Base-by-base conservation (phyloP, 1,140 invertebrate genomes). In the Drosophila pallidifrons region DNA sequence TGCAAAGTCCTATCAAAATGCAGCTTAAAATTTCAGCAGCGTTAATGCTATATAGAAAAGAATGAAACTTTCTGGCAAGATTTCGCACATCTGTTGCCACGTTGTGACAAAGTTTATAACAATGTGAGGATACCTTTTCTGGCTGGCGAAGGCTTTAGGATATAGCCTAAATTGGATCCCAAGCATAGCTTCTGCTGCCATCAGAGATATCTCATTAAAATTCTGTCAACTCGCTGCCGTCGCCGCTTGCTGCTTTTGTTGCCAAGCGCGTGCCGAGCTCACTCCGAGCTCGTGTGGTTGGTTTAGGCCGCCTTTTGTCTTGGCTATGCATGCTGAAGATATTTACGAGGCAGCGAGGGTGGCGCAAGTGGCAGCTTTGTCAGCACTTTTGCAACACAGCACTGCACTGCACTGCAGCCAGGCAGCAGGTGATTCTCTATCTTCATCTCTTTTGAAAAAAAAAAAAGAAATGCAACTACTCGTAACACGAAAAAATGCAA, bases 161-260 rank as follows among this genome's bases (percentile, higher is more conserved):
- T 46, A 46, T 68, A 30, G 61, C 32, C 66, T 30, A 76, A 87
- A 80, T 63, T 71, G 69, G 83, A 87, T 79, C 59, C 59, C 64
- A 47, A 52, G 32, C 35, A 38, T 16, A 55, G 59, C 45, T 28
- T 60, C 68, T 65, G 77, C 74, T 30, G 59, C 15, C 60, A 11
- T 64, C 60, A 70, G 65, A 66, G 67, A 82, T 88, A 83, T 88
- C 85, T 89, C 77, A 88, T 88, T 88, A 89, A 88, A 88, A 88
- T 89, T 66, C 85, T 70, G 82, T 86, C 73, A 67, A 70, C 47
- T 68, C 38, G 55, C 52, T 66, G 25, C 52, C 38, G 55, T 47
- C 60, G 25, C 52, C 60, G 25, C 54, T 28, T 74, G 69, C 38
- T 63, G 58, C 41, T 43, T 57, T 68, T 77, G 77, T 68, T 67